Base-by-base conservation (phyloP, 2,888 invertebrate species). In the Acronicta aceris region DNA sequence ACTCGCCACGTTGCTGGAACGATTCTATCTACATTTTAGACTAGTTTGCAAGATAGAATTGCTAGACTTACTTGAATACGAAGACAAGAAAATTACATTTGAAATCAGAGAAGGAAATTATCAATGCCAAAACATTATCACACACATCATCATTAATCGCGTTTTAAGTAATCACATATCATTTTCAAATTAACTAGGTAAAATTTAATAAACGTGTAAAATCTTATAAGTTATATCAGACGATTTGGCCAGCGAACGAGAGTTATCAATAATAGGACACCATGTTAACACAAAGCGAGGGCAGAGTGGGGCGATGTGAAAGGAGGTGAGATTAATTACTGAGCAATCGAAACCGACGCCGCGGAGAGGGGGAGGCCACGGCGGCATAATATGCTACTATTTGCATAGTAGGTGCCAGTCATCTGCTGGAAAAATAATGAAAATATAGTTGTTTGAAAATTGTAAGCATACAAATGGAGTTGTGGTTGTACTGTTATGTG, bases 321-420 rank as follows among this genome's bases (percentile, higher is more conserved):
- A 66, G 69, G 80, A 76, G 82, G 82, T 79, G 81, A 83, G 83
- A 83, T 82, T 84, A 85, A 85, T 85, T 85, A 84, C 78, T 74
- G 82, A 84, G 82, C 81, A 79, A 83, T 83, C 82, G 62, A 71
- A 71, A 45, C 68, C 66, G 68, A 71, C 73, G 73, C 70, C 70
- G 60, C 72, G 70, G 71, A 70, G 64, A 53, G 49, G 42, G 40
- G 72, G 47, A 25, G 41, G 58, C 54, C 54, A 13, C 47, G 17
- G 21, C 45, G 54, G 56, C 43, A 45, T 59, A 64, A 61, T 72
- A 55, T 64, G 51, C 58, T 61, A 61, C 47, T 62, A 70, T 73
- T 73, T 75, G 70, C 76, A 67, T 73, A 65, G 51, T 58, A 70
- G 68, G 38, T 72, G 68, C 71, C 55, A 59, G 59, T 27, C 48